Percentiles rank a stretch among this genome's conserved stretches.
Evolutionary conservation across 2,888 invertebrate genomes (phyloP).

Genomic region (Epirrhoe alternata): DNA sequence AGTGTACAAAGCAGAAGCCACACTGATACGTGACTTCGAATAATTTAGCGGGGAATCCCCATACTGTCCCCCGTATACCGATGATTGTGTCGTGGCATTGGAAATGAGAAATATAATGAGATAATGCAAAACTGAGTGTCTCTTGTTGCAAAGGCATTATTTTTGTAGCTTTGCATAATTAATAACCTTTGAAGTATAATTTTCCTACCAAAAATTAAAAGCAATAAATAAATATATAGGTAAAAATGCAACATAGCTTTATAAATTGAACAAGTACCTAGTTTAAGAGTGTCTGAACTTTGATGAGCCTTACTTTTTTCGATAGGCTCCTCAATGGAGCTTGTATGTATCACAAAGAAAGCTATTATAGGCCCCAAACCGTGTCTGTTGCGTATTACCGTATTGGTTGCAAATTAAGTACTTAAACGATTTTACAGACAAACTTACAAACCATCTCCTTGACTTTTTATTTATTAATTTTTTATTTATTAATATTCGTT

Average conservation of each 20-base stretch:
- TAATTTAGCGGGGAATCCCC: constrained; percentile 76
- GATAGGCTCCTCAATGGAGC: too few relatives aligned
- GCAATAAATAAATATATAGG: too few relatives aligned
- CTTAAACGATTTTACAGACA: too few relatives aligned
- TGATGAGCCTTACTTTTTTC: too few relatives aligned
- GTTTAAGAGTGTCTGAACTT: too few relatives aligned
- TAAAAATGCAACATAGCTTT: too few relatives aligned
- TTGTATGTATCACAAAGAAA: too few relatives aligned
- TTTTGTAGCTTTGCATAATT: not conserved
- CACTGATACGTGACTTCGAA: constrained; percentile 74
- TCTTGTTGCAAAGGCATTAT: not conserved
- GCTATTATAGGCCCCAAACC: too few relatives aligned
- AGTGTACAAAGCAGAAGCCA: constrained; percentile 75
- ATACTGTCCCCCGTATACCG: constrained; percentile 62
- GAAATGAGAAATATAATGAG: constrained; percentile 62
- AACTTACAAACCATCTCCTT: too few relatives aligned
- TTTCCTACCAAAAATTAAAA: not conserved
- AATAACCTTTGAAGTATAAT: not conserved
- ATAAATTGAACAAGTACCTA: too few relatives aligned
- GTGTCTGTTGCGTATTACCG: too few relatives aligned
- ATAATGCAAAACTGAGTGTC: constrained; percentile 58
- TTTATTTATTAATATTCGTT: not conserved
- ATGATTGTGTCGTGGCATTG: constrained; percentile 58
- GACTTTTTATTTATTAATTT: not conserved
- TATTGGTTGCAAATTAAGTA: too few relatives aligned